Conservation (phyloP, 2,888 invertebrate genomes). For the Diarsia rubi region DNA sequence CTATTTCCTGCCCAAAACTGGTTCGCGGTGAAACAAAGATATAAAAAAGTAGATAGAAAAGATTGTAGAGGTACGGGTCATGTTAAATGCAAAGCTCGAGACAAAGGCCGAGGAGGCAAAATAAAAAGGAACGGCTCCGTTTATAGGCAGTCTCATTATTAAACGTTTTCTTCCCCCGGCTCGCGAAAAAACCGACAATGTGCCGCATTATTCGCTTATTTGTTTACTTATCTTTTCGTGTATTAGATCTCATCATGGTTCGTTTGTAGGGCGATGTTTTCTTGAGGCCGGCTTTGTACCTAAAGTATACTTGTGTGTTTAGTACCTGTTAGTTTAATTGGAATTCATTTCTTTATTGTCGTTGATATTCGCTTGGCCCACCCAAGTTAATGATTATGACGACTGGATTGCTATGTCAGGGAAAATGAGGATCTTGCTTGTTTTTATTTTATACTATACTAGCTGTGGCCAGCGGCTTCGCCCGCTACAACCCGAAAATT, state of each 20-base stretch:
- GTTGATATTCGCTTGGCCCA: constrained; percentile 1
- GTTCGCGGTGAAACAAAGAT: constrained; percentile 51
- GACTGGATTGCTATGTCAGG: not conserved
- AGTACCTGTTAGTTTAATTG: constrained; percentile 33
- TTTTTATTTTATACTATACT: too few species aligned
- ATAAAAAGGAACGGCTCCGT: constrained; percentile 81
- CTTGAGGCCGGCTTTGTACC: constrained; percentile 9
- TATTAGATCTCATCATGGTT: constrained; percentile 61
- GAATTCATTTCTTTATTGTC: constrained; percentile 15
- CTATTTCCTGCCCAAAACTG: constrained; percentile 62
- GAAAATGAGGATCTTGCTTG: not conserved
- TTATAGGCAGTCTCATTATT: constrained; percentile 83
- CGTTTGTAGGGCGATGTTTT: constrained; percentile 46
- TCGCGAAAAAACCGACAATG: constrained; percentile 73
- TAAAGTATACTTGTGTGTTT: constrained; percentile 8
- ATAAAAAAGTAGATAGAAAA: constrained; percentile 56
- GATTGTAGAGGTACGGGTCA: constrained; percentile 61
- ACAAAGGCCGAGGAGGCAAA: constrained; percentile 77
- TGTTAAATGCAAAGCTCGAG: constrained; percentile 75
- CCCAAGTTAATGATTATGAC: not conserved
- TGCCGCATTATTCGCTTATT: constrained; percentile 73
- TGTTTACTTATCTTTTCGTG: constrained; percentile 71
- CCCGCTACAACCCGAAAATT: too few species aligned
- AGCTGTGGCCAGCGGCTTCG: too few species aligned
- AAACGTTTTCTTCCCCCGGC: constrained; percentile 79